Percentiles rank a stretch among this genome's conserved stretches.
Conservation (phyloP, 2,113 vertebrate species). For the Ochotona princeps region DNA sequence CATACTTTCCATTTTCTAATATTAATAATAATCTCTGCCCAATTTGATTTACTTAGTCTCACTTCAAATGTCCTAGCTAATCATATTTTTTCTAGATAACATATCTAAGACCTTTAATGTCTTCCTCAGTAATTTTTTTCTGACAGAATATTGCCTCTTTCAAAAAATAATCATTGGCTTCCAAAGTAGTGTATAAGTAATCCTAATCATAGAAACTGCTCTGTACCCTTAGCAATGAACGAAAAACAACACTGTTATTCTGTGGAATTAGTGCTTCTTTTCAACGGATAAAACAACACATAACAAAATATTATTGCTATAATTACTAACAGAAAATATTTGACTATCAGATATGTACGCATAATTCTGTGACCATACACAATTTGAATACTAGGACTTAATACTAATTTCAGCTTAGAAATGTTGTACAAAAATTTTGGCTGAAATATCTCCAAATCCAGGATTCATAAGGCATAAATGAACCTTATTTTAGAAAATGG, state of each 20-base stretch:
- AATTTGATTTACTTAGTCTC: background rate
- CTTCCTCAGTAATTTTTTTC: background rate
- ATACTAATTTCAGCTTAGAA: background rate
- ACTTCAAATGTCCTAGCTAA: background rate
- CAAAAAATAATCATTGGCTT: background rate
- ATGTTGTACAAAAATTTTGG: background rate
- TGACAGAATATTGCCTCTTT: background rate
- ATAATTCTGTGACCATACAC: background rate
- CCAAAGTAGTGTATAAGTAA: background rate
- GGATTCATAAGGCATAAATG: background rate
- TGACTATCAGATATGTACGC: background rate
- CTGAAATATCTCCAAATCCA: background rate
- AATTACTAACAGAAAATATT: background rate
- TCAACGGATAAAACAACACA: background rate
- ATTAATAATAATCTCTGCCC: background rate
- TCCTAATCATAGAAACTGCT: background rate
- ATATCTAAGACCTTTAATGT: background rate
- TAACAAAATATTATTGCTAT: background rate
- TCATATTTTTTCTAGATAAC: background rate
- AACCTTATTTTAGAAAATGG: background rate
- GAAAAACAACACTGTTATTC: background rate
- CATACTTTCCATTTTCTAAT: background rate
- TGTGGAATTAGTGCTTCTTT: background rate
- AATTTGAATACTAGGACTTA: background rate
- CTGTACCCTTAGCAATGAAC: background rate